phyloP scores from a whole-genome alignment of 2,797 vertebrate species.

The Apogon hyalosoma region DNA sequence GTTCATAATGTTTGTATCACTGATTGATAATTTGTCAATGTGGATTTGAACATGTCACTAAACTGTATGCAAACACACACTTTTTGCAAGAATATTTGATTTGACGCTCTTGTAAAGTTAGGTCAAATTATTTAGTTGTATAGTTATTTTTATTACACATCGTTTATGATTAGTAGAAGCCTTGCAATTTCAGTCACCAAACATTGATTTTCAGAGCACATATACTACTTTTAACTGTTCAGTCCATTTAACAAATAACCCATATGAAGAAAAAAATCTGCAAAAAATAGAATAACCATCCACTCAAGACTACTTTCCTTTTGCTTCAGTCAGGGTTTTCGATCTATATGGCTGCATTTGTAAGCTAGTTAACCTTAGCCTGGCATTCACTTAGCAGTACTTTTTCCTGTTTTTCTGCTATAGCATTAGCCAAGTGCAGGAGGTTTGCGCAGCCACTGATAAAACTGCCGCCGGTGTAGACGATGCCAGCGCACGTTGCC shows the following conservation, averaged over 20 bases:
- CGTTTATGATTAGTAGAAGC: no score
- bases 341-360: conserved; percentile 44
- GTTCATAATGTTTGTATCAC: no score
- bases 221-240: conserved; percentile 43
- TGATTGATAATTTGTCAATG: no score
- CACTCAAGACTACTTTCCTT: conserved; percentile 15
- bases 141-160: no score
- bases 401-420: conserved; percentile 1
- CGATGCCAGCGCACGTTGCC: conserved; percentile 95
- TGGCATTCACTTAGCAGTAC: conserved; percentile 39
- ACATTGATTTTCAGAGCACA: conserved; percentile 28
- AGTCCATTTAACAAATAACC: conserved; percentile 34
- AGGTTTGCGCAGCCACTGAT: conserved; percentile 91
- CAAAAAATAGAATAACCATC: conserved; percentile 37
- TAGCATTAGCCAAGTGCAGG: conserved; percentile 67
- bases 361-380: conserved; percentile 46
- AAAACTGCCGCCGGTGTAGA: conserved; percentile 92
- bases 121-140: no score
- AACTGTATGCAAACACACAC: no score
- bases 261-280: conserved; percentile 36
- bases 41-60: no score
- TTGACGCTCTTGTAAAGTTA: no score
- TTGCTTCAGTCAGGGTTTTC: conserved; percentile 1
- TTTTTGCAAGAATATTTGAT: no score
- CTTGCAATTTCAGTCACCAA: neutral